Percentiles rank a stretch among this genome's conserved stretches.
These are phyloP conservation scores for Melitaea cinxia DNA, from an alignment of 1,140 invertebrate species.

Conservation along the genomic window DNA sequence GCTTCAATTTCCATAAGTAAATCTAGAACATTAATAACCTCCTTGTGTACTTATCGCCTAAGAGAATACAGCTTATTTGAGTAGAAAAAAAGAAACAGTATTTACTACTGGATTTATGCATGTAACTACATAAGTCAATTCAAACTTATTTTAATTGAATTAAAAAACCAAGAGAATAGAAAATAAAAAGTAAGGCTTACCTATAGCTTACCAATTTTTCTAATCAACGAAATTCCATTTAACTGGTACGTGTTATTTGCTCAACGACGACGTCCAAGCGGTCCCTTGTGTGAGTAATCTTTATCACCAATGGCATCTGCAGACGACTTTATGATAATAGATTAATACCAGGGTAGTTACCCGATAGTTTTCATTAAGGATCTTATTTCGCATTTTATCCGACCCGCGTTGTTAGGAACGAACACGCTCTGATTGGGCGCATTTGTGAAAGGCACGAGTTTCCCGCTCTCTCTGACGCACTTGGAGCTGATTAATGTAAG, in stretches of 20 bases:
- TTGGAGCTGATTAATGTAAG: constrained; percentile 38
- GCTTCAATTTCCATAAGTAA: too few relatives aligned
- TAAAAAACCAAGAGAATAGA: not conserved
- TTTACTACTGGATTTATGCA: too few relatives aligned
- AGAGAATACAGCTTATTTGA: too few relatives aligned
- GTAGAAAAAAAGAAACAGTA: too few relatives aligned
- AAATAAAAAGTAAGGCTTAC: not conserved
- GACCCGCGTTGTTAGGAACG: constrained; percentile 58
- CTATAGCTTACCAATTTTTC: not conserved
- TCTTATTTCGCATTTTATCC: constrained; percentile 71
- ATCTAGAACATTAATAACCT: too few relatives aligned
- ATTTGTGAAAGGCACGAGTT: constrained; percentile 69
- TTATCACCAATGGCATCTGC: constrained; percentile 51
- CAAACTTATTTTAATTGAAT: too few relatives aligned
- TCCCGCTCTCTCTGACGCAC: constrained; percentile 40
- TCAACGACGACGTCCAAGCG: constrained; percentile 7
- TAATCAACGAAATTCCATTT: constrained; percentile 4
- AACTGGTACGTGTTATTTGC: constrained; percentile 9
- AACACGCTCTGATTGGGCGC: constrained; percentile 67
- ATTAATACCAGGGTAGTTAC: constrained; percentile 56
- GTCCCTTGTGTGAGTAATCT: constrained; percentile 22
- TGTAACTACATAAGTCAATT: too few relatives aligned
- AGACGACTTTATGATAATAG: constrained; percentile 66
- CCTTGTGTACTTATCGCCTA: too few relatives aligned
- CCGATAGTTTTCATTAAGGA: constrained; percentile 71